phyloP scores from a whole-genome alignment of 2,113 vertebrate genomes.

The Theristicus caerulescens region DNA sequence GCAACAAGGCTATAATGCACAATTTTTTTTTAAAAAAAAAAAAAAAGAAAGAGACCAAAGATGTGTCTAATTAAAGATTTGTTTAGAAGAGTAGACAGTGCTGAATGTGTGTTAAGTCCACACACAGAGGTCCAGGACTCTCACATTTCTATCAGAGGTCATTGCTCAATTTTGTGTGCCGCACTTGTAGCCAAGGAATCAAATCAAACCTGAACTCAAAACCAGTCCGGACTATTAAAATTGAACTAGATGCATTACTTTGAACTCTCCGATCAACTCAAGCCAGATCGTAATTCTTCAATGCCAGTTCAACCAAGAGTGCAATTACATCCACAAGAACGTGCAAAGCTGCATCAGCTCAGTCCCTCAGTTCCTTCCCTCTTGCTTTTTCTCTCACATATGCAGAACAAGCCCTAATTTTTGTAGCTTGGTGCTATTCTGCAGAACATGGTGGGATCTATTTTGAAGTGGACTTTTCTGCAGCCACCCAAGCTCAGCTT shows the following conservation, averaged over 20 bases:
- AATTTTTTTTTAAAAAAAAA: no score
- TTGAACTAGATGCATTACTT: not conserved
- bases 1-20: not conserved
- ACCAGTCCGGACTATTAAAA: not conserved
- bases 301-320: not conserved
- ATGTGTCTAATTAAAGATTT: not conserved
- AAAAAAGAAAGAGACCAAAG: not conserved
- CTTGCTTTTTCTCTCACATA: not conserved
- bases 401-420: not conserved
- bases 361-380: not conserved
- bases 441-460: not conserved
- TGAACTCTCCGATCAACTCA: not conserved
- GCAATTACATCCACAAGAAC: not conserved
- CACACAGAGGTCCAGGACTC: not conserved
- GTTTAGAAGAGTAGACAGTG: not conserved
- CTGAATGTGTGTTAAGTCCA: not conserved
- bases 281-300: not conserved
- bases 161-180: not conserved
- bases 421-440: not conserved
- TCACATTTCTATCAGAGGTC: not conserved
- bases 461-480: not conserved
- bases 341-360: not conserved
- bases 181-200: not conserved
- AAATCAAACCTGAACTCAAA: not conserved
- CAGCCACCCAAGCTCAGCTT: not conserved